These are phyloP conservation scores for Trissolcus basalis DNA, from an alignment of 1,140 invertebrate species.

Conservation along the genomic window DNA sequence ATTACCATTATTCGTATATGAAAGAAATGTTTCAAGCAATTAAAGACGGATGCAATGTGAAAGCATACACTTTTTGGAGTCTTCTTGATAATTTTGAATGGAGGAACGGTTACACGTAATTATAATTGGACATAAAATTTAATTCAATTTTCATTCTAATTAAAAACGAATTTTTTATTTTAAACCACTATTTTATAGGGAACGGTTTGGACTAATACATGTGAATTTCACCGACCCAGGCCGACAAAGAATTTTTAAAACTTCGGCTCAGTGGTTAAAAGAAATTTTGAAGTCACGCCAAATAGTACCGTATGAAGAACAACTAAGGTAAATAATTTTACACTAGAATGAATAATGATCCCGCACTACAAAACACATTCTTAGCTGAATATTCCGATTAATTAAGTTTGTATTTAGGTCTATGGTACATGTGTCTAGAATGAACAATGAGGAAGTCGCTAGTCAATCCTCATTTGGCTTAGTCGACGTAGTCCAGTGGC, in stretches of 20 bases:
- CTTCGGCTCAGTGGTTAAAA: conserved; percentile 17
- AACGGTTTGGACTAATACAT: conserved; percentile 78
- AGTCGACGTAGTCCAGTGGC: too few species aligned
- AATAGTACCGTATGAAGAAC: conserved; percentile 4
- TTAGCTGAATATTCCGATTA: background rate
- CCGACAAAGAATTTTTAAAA: conserved; percentile 54
- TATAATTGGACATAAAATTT: conserved; percentile 29
- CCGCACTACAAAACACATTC: too few species aligned
- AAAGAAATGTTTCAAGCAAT: conserved; percentile 66
- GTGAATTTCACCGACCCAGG: conserved; percentile 78
- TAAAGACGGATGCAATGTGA: conserved; percentile 77
- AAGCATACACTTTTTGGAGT: conserved; percentile 83
- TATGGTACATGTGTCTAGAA: background rate
- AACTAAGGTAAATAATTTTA: background rate
- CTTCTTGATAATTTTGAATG: conserved; percentile 88
- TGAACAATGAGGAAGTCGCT: too few species aligned
- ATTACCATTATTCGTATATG: conserved; percentile 75
- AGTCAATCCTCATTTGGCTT: too few species aligned
- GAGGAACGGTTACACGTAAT: conserved; percentile 80
- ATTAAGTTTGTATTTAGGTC: conserved; percentile 1
- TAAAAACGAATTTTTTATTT: conserved; percentile 11
- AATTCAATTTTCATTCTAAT: background rate
- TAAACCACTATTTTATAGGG: too few species aligned
- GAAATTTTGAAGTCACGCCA: conserved; percentile 15
- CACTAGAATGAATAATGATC: too few species aligned